Conservation (phyloP, 2,113 vertebrate species). For the Rhinolophus ferrumequinum region DNA sequence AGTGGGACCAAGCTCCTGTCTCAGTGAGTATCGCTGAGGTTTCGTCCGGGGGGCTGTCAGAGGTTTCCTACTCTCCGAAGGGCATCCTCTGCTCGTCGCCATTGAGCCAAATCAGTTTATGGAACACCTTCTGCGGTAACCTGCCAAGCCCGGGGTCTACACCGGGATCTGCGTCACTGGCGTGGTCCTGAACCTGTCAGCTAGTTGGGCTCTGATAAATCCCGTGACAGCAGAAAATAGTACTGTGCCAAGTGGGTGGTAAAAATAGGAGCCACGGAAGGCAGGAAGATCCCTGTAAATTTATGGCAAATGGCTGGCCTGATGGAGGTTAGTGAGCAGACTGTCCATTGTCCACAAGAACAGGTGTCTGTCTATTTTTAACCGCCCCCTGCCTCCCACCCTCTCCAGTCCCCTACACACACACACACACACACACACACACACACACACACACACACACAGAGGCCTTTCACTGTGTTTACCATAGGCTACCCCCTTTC, state of each 20-base stretch:
- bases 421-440: background rate
- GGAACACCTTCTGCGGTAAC: background rate
- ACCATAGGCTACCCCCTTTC: background rate
- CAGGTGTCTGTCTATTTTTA: background rate
- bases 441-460: background rate
- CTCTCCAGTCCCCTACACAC: background rate
- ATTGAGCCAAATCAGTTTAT: background rate
- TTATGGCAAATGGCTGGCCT: background rate
- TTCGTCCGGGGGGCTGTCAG: background rate
- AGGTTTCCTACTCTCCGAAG: accelerated
- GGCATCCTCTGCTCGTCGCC: background rate
- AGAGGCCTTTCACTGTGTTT: background rate
- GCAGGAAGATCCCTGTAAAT: background rate
- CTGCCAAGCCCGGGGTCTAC: background rate
- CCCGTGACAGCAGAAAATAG: background rate
- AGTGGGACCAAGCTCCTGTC: constrained; percentile 94
- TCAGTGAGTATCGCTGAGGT: constrained; percentile 83
- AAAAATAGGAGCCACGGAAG: background rate
- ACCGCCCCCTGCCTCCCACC: background rate
- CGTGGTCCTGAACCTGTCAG: background rate
- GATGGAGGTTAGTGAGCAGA: background rate
- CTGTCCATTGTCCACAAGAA: background rate
- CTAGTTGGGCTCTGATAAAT: background rate
- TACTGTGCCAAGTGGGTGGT: background rate
- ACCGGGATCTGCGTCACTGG: background rate